These are phyloP conservation scores for Cylloceria caligata DNA, from an alignment of 2,888 invertebrate genomes.

Conservation along the genomic window DNA sequence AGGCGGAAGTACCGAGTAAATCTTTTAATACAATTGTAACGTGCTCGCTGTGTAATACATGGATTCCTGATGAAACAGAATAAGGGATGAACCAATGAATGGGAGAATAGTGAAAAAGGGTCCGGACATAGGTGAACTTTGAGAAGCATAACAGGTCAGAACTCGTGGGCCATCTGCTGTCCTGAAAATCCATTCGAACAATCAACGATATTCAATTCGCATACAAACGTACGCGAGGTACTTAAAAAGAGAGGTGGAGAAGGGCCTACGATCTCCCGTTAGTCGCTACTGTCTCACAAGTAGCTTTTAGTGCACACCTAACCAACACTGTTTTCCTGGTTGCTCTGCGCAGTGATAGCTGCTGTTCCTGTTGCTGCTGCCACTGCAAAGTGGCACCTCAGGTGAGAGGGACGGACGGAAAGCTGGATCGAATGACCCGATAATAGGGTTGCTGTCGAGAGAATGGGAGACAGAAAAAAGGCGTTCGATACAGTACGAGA, in stretches of 20 bases:
- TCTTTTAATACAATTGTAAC: constrained; percentile 45
- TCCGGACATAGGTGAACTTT: constrained; percentile 7
- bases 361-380: neutral
- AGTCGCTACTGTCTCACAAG: neutral
- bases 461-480: constrained; percentile 68
- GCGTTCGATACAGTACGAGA: constrained; percentile 46
- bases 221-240: neutral
- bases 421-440: constrained; percentile 73
- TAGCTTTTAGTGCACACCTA: neutral
- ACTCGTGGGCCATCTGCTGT: neutral
- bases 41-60: constrained; percentile 23
- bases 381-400: constrained; percentile 49
- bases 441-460: constrained; percentile 68
- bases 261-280: constrained; percentile 5
- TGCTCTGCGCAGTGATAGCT: constrained; percentile 22
- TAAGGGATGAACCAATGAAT: constrained; percentile 3
- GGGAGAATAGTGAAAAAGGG: constrained; percentile 12
- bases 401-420: constrained; percentile 51
- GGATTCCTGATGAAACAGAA: neutral
- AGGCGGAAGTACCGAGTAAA: constrained; percentile 58
- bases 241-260: neutral
- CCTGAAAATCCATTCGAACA: constrained; percentile 8
- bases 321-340: constrained; percentile 34
- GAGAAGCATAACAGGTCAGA: constrained; percentile 17
- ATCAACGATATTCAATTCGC: neutral